Base-by-base conservation (phyloP, 1,140 invertebrate genomes). In the Bombus ignitus region DNA sequence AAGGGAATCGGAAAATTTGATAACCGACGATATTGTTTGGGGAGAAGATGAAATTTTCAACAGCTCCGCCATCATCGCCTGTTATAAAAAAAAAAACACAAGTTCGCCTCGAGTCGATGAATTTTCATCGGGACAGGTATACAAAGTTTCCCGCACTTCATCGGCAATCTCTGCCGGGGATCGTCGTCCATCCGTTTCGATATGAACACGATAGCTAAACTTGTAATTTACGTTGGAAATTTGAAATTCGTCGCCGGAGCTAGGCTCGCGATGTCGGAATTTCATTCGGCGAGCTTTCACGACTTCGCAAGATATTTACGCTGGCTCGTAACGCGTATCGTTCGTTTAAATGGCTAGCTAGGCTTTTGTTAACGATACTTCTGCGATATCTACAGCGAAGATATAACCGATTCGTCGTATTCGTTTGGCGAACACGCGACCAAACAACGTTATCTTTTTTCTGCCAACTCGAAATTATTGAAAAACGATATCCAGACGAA, bases 361-460 rank as follows among this genome's bases (percentile, higher is more conserved):
- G 25, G 15, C 76, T 22, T 84, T 84, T 62, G 83, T 84, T 47
- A 84, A 79, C n/a, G 28, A 53, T 42, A 59, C 44, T 62, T 12
- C 28, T 44, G n/a, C 15, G 39, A 22, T 42, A 39, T 22, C 72
- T 42, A 13, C 35, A 32, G 18, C 12, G 59, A n/a, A n/a, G 22
- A 10, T 18, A 13, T 15, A 28, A 12, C 3, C 15, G n/a, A 9
- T 47, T 39, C 32, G 47, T 22, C 47, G 47, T 53, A 22, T 39
- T 57, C 70, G 79, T 10, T 37, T 12, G 53, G 13, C 18, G 47
- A 25, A 53, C 15, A 22, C 22, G 12, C 4, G 9, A n/a, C 39
- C n/a, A 9, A 5, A 1, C 4, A 39, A 35, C 47, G 62, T 47
- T 84, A 79, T 72, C 53, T 79, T 53, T 68, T 12, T 10, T n/a